Percentiles rank a stretch among this genome's conserved stretches.
Evolutionary conservation across 2,113 vertebrate species (phyloP).

Genomic region (Lycocorax pyrrhopterus): DNA sequence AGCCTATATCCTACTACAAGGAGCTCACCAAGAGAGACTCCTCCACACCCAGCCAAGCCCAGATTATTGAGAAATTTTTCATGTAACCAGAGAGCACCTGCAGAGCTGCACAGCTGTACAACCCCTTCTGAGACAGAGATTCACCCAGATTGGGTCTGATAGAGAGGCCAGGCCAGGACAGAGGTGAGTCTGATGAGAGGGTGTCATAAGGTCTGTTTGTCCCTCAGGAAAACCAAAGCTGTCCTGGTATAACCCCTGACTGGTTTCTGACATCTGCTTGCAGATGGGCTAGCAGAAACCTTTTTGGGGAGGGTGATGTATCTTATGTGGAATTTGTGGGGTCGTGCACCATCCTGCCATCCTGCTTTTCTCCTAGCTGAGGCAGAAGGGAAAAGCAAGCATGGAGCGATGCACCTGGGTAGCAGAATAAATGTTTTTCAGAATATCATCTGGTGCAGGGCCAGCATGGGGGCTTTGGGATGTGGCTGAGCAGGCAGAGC

Average conservation of each 20-base stretch:
- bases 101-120: background rate
- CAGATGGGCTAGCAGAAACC: background rate
- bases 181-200: background rate
- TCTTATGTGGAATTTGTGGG: background rate
- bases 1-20: background rate
- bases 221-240: background rate
- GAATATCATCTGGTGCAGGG: background rate
- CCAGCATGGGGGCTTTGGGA: background rate
- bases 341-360: rapidly evolving
- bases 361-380: background rate
- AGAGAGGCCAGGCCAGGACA: background rate
- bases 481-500: background rate
- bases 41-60: constrained; percentile 17
- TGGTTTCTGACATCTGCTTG: background rate
- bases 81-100: background rate
- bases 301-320: background rate
- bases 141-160: rapidly evolving
- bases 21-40: background rate
- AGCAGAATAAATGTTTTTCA: background rate
- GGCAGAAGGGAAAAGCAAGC: background rate
- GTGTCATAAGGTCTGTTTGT: background rate
- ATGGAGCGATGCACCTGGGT: background rate
- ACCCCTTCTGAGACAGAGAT: background rate
- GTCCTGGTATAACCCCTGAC: background rate
- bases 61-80: constrained; percentile 8